Percentiles rank a stretch among this genome's conserved stretches.
Conservation (phyloP, 2,797 vertebrate species). For the Lepilemur septentrionalis region DNA sequence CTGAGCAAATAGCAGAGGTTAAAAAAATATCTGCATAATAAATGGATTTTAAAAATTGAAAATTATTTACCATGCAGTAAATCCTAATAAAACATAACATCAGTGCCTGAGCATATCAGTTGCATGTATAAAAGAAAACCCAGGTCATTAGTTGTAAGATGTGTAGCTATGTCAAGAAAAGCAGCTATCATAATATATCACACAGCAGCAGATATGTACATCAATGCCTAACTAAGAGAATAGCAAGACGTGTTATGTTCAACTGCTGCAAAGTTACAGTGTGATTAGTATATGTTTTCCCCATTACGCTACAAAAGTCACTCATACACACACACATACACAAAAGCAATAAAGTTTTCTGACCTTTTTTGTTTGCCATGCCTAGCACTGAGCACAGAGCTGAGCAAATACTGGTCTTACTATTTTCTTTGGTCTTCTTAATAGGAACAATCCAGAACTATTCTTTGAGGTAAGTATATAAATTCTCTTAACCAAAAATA, state of each 20-base stretch:
- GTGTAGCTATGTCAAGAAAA: neutral
- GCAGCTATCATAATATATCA: neutral
- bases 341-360: neutral
- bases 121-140: neutral
- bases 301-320: neutral
- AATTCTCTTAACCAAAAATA: slow-evolving; percentile 58
- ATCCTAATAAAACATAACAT: neutral
- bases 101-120: neutral
- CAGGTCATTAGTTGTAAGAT: neutral
- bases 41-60: neutral
- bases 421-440: neutral
- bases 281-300: neutral
- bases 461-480: slow-evolving; percentile 17
- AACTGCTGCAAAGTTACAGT: neutral
- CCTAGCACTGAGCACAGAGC: neutral
- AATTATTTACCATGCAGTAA: neutral
- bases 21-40: neutral
- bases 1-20: neutral
- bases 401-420: neutral
- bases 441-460: neutral
- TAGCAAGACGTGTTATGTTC: too few species aligned
- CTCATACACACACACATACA: neutral
- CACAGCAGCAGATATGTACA: neutral
- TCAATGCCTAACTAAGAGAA: neutral
- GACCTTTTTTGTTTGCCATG: neutral